Evolutionary conservation across 2,888 invertebrate species (phyloP), one percentile per base, ranked within the genome.

Genomic region (Andricus curvator): DNA sequence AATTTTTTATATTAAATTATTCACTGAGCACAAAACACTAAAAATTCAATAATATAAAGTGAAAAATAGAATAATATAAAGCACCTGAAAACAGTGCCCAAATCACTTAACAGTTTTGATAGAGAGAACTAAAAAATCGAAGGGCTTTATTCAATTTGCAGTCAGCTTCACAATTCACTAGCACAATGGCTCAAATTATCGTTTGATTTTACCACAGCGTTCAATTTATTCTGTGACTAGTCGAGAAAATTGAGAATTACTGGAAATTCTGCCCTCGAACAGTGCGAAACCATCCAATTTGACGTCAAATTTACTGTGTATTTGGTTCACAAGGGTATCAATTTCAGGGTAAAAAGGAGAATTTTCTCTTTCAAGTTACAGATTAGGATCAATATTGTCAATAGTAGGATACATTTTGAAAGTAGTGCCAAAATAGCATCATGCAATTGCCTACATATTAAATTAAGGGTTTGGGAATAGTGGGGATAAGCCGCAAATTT

Each of bases 181-280:
- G 68, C 65, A 78, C 81, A 76, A 80, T 82, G 76, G 81, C 65
- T 56, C 67, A 77, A 82, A 84, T 84, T 81, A 84, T 82, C 80
- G 82, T 62, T 62, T 67, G 66, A 84, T 81, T 78, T 78, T 80
- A 78, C 78, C 78, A 77, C 66, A 79, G 76, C 78, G 77, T 74
- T 74, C 51, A 78, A 74, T 81, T 81, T 66, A 64, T 70, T 76
- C 78, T 22, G 29, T 48, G 37, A 33, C 41, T 29, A 74, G 17
- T n/a, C 33, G 37, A 20, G 64, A 62, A 62, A 79, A 78, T 78
- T 60, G 78, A 68, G 68, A 68, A 79, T 67, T 68, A 68, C 41
- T 60, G 25, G 17, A 44, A 68, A 70, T 79, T 37, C 41, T 20
- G 37, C 62, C 29, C 15, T 17, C 44, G n/a, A 44, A 64, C 48